Evolutionary conservation across 2,888 invertebrate genomes (phyloP).

Genomic region (Eristalinus aeneus): DNA sequence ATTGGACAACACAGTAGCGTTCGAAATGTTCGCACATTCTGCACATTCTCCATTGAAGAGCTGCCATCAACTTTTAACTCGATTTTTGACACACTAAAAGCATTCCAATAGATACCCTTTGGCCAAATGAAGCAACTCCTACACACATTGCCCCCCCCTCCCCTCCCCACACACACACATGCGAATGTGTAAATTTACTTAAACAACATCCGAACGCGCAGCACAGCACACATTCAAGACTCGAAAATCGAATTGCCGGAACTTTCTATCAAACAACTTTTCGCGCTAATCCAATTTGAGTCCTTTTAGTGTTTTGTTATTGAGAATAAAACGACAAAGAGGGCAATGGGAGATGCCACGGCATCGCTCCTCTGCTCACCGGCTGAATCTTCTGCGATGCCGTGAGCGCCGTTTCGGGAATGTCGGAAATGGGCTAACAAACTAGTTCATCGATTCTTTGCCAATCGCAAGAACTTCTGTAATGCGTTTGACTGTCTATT

Average conservation of each 20-base stretch:
- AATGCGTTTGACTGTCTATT: not conserved
- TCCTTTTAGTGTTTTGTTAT: slow-evolving; percentile 70
- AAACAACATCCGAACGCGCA: slow-evolving; percentile 8
- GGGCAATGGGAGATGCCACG: not conserved
- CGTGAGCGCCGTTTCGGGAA: not conserved
- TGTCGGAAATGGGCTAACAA: slow-evolving; percentile 20
- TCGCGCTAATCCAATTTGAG: slow-evolving; percentile 68
- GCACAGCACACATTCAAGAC: slow-evolving; percentile 33
- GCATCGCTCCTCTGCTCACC: not conserved
- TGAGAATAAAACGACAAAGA: slow-evolving; percentile 54
- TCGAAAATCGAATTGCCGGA: slow-evolving; percentile 63
- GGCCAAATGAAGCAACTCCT: slow-evolving; percentile 20
- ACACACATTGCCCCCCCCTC: not conserved
- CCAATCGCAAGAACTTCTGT: slow-evolving; percentile 14
- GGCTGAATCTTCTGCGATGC: not conserved
- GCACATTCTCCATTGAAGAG: not conserved
- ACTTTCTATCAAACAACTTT: slow-evolving; percentile 69
- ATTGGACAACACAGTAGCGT: not conserved
- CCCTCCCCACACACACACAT: not conserved
- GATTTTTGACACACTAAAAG: slow-evolving; percentile 71
- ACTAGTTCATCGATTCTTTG: slow-evolving; percentile 39
- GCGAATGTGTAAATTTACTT: slow-evolving; percentile 16
- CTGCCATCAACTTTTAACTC: slow-evolving; percentile 66
- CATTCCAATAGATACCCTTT: slow-evolving; percentile 66
- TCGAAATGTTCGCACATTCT: not conserved